Base-by-base conservation (phyloP, 2,888 invertebrate genomes). In the Lamellibrachia columna region DNA sequence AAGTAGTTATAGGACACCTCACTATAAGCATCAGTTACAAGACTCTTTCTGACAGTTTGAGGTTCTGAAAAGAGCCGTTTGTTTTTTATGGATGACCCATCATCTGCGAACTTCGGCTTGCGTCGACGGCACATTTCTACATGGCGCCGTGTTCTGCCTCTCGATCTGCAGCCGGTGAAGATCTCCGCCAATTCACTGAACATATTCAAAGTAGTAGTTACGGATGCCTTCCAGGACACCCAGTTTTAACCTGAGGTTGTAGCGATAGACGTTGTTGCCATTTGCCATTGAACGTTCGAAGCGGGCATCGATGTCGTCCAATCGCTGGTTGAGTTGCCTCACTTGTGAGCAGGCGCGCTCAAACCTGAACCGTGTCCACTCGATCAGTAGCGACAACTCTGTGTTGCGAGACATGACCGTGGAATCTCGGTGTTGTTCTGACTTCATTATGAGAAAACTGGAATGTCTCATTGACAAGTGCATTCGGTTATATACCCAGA, bases 191-290 rank as follows among this genome's bases (percentile, higher is more conserved):
- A 92, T 91, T 22, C 92, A 53, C 8, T 90, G 60, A n/a, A 91
- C 92, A 58, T 91, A 92, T 55, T 93, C 93, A 90, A 91, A 92
- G 92, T 92, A 93, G 90, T 91, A 75, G 91, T 93, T 91, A 52
- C 93, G 52, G 40, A 91, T 91, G 22, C 93, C 93, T 91, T 93
- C 92, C 55, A 92, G 53, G n/a, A 92, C 92, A 60, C 93, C 92
- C 28, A 93, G 91, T 90, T 92, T 92, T 52, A 92, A 90, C 52
- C 92, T 75, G 55, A 60, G 91, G 90, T 90, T 93, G 93, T 93
- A 93, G 40, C 91, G n/a, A 22, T 52, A 90, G n/a, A 58, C 22
- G 55, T 55, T 28, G 28, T 58, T 40, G 15, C 53, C 8, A 58
- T 53, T 53, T 53, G 75, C 75, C 6, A 11, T 53, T 7, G 93